Conservation (phyloP, 2,113 vertebrate species). For the Brachyhypopomus occidentalis region DNA sequence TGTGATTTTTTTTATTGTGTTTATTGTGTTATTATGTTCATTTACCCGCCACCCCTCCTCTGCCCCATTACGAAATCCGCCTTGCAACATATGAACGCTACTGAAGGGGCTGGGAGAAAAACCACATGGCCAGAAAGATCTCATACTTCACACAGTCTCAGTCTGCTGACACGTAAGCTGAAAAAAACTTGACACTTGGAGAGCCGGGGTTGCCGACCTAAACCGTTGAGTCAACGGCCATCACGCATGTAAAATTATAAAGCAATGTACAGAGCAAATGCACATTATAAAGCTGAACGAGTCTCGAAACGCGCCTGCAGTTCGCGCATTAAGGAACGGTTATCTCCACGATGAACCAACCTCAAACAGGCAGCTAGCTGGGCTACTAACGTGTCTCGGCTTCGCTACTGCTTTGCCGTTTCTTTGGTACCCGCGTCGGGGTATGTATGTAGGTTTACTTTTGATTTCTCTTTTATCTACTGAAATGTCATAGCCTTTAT, state of each 20-base stretch:
- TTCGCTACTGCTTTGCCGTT: conserved; percentile 28
- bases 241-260: not conserved
- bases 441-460: conserved; percentile 21
- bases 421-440: not conserved
- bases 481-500: conserved; percentile 48
- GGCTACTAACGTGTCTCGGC: not conserved
- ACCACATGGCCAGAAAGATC: not conserved
- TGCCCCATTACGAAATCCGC: conserved; percentile 25
- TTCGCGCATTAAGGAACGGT: not conserved
- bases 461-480: conserved; percentile 56
- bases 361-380: not conserved
- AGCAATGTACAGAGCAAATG: not conserved
- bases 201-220: conserved; percentile 1
- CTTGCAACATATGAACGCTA: conserved; percentile 22
- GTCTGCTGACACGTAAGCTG: not conserved
- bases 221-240: not conserved
- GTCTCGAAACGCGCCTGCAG: not conserved
- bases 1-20: too few relatives aligned
- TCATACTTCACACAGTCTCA: not conserved
- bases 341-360: not conserved
- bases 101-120: conserved; percentile 10
- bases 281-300: not conserved
- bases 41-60: not conserved
- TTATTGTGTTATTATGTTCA: too few relatives aligned
- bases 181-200: not conserved